Percentiles rank a stretch among this genome's conserved stretches.
Conservation (phyloP, 2,113 vertebrate species). For the Microtus ochrogaster region DNA sequence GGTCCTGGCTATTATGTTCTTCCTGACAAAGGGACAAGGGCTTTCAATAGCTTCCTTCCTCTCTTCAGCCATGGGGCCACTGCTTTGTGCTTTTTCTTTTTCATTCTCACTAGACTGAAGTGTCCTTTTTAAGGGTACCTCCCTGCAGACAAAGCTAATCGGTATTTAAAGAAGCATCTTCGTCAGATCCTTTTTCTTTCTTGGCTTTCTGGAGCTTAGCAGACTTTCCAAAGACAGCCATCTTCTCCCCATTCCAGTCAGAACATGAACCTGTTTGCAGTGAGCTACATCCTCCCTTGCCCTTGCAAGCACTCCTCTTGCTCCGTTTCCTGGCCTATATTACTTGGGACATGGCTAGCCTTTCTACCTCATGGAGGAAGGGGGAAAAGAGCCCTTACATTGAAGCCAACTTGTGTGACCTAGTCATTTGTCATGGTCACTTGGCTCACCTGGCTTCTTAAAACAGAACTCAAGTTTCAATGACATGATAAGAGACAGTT, state of each 20-base stretch:
- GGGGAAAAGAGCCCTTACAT: not conserved
- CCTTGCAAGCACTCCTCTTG: not conserved
- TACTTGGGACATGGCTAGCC: not conserved
- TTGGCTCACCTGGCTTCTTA: not conserved
- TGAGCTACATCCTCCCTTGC: not conserved
- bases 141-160: conserved; percentile 17
- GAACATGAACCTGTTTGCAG: conserved; percentile 6
- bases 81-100: conserved; percentile 17
- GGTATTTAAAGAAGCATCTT: conserved; percentile 50
- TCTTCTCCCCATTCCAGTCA: not conserved
- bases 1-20: conserved; percentile 57
- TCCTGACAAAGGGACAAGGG: not conserved
- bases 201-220: not conserved
- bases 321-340: not conserved
- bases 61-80: conserved; percentile 48
- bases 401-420: not conserved
- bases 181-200: not conserved
- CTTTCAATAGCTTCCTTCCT: conserved; percentile 68
- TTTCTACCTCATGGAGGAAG: not conserved
- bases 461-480: not conserved
- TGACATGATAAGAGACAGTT: not conserved
- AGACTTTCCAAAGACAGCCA: not conserved
- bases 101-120: conserved; percentile 35
- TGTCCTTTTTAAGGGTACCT: conserved; percentile 28
- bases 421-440: not conserved